These are phyloP conservation scores for Rhinopomastus cyanomelas DNA, from an alignment of 2,113 vertebrate species.

Conservation along the genomic window DNA sequence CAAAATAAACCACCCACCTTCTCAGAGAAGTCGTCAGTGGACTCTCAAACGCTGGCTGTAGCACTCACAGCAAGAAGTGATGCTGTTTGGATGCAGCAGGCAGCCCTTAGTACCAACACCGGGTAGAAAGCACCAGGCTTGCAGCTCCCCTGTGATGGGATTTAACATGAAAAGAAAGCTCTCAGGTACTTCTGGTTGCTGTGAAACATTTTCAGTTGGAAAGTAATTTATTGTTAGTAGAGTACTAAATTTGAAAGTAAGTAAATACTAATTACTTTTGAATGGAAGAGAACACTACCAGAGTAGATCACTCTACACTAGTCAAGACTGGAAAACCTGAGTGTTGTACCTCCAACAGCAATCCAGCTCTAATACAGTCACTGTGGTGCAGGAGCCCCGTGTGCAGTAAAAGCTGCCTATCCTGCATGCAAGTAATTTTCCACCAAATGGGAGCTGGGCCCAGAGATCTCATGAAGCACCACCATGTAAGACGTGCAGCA, in stretches of 20 bases:
- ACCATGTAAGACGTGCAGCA: neutral
- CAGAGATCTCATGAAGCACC: neutral
- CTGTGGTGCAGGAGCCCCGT: neutral
- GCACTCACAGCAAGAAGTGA: neutral
- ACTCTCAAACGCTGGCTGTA: neutral
- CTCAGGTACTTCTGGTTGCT: constrained; percentile 47
- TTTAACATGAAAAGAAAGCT: constrained; percentile 40
- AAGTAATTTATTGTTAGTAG: constrained; percentile 34
- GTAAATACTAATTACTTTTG: constrained; percentile 30
- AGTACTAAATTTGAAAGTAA: constrained; percentile 42
- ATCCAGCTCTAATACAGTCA: neutral
- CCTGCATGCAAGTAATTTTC: neutral
- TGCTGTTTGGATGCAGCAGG: neutral
- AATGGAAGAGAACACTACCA: neutral
- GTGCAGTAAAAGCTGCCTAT: neutral
- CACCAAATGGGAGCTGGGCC: neutral
- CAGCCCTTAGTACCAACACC: neutral
- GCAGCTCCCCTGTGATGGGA: neutral
- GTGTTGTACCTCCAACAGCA: neutral
- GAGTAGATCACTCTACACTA: neutral
- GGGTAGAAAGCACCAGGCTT: neutral
- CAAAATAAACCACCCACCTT: neutral
- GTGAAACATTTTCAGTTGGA: constrained; percentile 46
- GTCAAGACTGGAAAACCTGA: neutral
- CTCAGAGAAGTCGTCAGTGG: neutral